Evolutionary conservation across 1,140 invertebrate genomes (phyloP).

Genomic region (Drosophila pruinosa): DNA sequence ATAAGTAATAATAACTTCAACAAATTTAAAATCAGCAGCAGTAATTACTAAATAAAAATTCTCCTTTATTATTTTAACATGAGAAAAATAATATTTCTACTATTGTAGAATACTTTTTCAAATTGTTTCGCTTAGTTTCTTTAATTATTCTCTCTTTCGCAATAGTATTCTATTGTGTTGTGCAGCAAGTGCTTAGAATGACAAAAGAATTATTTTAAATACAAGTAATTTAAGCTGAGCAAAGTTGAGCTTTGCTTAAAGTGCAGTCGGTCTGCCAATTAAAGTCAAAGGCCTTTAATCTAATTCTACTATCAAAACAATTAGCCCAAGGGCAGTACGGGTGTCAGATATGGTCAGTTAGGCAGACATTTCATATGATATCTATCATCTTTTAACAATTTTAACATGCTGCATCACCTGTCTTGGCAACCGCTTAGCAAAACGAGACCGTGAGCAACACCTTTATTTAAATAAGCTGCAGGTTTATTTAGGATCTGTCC

Average conservation of each 20-base stretch:
- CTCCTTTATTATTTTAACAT: no score
- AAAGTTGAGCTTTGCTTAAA: not conserved
- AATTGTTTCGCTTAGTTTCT: no score
- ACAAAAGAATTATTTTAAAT: not conserved
- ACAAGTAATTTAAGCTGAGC: not conserved
- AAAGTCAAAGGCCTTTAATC: constrained; percentile 1
- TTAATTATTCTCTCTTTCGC: no score
- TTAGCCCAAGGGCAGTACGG: constrained; percentile 43
- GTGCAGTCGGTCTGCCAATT: not conserved
- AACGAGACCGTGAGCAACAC: constrained; percentile 41
- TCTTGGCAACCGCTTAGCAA: constrained; percentile 8
- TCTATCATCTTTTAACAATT: constrained; percentile 15
- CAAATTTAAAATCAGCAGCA: no score
- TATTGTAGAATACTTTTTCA: no score
- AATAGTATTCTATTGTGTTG: constrained; percentile 2
- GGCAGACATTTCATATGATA: constrained; percentile 12
- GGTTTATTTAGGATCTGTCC: constrained; percentile 39
- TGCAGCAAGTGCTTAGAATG: not conserved
- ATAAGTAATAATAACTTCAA: no score
- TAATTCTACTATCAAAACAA: constrained; percentile 49
- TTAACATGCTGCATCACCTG: constrained; percentile 52
- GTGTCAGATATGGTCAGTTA: not conserved
- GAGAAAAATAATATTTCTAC: no score
- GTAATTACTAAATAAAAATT: no score
- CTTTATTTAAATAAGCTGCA: constrained; percentile 65